Base-by-base conservation (phyloP, 2,113 vertebrate genomes). In the Callipepla californica region DNA sequence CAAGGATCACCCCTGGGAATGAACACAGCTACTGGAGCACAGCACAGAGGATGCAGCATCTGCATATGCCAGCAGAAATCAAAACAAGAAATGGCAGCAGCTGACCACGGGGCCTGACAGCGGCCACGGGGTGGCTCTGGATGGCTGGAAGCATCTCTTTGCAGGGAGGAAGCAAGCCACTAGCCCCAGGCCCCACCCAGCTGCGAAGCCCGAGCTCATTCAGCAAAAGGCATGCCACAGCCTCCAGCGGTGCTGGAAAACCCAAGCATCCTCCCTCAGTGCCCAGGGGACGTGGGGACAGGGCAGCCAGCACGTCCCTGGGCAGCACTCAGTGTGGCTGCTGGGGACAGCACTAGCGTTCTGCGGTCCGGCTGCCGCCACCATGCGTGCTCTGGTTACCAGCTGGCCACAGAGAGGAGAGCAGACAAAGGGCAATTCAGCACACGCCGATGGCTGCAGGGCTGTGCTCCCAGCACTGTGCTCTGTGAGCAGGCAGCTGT, bases 341-440 rank as follows among this genome's bases (percentile, higher is more conserved):
- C 59, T 6, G 47, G 42, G 59, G n/a, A 40, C 65, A 2, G 1
- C 0, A 5, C 34, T 16, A 5, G 1, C 45, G 20, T 69, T 72
- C 21, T 76, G 42, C 34, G 65, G 82, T 28, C 44, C 18, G 74
- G 40, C 26, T 34, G 79, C 88, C 26, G 80, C 48, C 74, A 80
- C 74, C 63, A 3, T 48, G 75, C 83, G 65, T 90, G 65, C 93
- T 95, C 86, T 0, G 1, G 50, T 74, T 74, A 91, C 93, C 92
- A 77, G 85, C 88, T 90, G 90, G 69, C 87, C 19, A 4, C 87
- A 65, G 88, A 66, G 58, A 76, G 74, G 75, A 22, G 36, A 82
- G 87, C 69, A 81, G 81, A 94, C 88, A 97, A 96, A 96, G 68
- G 85, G 75, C 90, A 95, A 95, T 93, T 95, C 93, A 91, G 91